Conservation (phyloP, 2,797 vertebrate genomes). For the Tapirus indicus region DNA sequence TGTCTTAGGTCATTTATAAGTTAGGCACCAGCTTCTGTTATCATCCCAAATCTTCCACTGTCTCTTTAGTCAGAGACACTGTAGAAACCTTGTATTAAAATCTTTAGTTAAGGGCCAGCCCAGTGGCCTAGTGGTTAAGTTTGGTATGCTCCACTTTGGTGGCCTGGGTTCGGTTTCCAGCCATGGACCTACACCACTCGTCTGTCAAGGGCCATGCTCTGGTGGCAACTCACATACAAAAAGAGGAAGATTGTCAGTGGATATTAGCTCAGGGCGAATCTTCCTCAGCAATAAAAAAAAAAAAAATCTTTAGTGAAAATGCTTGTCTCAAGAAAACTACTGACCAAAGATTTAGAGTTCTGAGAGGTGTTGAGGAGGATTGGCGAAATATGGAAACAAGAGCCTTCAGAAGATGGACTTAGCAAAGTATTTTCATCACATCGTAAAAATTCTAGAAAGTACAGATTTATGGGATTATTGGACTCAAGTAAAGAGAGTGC, state of each 20-base stretch:
- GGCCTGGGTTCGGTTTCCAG: no score
- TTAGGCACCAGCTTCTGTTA: not conserved
- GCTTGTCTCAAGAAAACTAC: not conserved
- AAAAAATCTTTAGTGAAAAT: not conserved
- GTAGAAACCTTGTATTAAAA: not conserved
- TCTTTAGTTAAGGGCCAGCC: not conserved
- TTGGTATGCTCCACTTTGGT: no score
- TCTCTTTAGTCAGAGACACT: not conserved
- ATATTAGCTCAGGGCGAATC: no score
- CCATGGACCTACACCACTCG: no score
- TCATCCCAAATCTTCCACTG: not conserved
- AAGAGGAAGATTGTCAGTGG: no score
- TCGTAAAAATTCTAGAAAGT: not conserved
- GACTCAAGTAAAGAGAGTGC: not conserved
- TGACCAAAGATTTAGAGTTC: not conserved
- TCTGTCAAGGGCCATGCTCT: no score
- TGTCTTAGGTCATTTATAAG: not conserved
- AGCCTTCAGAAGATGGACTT: not conserved
- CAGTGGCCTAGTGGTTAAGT: no score
- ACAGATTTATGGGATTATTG: not conserved
- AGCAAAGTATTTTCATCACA: not conserved
- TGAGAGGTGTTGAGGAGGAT: not conserved
- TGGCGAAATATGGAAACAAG: not conserved
- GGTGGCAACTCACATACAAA: no score
- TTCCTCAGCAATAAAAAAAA: no score